These are phyloP conservation scores for Muscina levida DNA, from an alignment of 2,888 invertebrate species.

Conservation along the genomic window DNA sequence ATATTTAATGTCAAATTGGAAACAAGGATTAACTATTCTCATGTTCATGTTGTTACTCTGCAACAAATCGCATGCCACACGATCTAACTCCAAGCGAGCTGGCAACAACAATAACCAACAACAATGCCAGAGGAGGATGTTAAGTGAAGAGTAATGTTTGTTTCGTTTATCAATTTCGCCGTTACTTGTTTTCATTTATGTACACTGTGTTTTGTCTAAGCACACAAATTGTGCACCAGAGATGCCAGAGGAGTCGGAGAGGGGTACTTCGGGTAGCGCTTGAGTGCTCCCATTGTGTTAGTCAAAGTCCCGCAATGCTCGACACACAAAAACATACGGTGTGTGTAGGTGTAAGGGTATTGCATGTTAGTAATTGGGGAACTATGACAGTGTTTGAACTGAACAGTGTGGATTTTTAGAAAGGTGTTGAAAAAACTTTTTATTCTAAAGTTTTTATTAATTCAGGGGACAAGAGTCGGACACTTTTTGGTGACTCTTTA, in stretches of 20 bases:
- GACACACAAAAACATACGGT: too few relatives aligned
- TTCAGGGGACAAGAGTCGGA: neutral
- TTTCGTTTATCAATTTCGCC: conserved; percentile 12
- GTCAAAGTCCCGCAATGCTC: too few relatives aligned
- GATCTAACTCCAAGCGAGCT: too few relatives aligned
- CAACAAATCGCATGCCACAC: neutral
- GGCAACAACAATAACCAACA: too few relatives aligned
- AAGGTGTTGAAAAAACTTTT: too few relatives aligned
- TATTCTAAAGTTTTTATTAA: neutral
- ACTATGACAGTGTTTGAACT: too few relatives aligned
- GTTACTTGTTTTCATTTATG: neutral
- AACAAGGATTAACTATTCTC: conserved; percentile 72
- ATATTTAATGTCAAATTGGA: conserved; percentile 73
- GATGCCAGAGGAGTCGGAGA: too few relatives aligned
- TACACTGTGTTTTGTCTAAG: neutral
- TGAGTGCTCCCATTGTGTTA: too few relatives aligned
- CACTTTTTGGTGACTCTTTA: neutral
- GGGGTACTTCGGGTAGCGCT: too few relatives aligned
- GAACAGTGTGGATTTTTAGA: neutral
- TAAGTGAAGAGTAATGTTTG: neutral
- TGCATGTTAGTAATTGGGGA: neutral
- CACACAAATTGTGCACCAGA: too few relatives aligned
- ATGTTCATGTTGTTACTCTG: conserved; percentile 15
- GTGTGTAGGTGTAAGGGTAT: neutral
- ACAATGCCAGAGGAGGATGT: too few relatives aligned